Conservation (phyloP, 1,140 invertebrate genomes). For the Drosophila willistoni region DNA sequence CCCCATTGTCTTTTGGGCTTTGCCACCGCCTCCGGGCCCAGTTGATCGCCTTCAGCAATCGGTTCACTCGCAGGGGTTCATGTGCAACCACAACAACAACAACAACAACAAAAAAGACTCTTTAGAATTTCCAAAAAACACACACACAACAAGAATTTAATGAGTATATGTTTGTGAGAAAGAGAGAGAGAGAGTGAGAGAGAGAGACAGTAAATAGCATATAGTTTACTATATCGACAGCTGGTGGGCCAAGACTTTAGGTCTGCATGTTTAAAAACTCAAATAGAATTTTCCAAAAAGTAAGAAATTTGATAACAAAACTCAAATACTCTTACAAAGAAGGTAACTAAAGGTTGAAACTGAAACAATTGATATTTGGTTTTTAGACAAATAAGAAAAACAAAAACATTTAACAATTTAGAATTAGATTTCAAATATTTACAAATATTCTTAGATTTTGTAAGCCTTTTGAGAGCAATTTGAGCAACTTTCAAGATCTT, state of each 20-base stretch:
- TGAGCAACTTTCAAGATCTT: too few species aligned
- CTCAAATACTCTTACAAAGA: constrained; percentile 43
- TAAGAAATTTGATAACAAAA: constrained; percentile 16
- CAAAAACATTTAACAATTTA: too few species aligned
- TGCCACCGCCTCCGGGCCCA: constrained; percentile 35
- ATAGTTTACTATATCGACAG: constrained; percentile 57
- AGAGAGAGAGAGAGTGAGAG: neutral
- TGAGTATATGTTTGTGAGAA: constrained; percentile 33
- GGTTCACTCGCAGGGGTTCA: constrained; percentile 4
- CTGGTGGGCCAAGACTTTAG: constrained; percentile 50
- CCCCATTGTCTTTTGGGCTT: neutral
- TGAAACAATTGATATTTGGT: too few species aligned
- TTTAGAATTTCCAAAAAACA: constrained; percentile 38
- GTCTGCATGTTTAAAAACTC: constrained; percentile 57
- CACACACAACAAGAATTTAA: constrained; percentile 13
- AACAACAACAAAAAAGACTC: constrained; percentile 63
- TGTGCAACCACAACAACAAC: constrained; percentile 63
- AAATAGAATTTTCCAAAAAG: constrained; percentile 4
- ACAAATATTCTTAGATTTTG: too few species aligned
- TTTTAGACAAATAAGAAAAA: too few species aligned
- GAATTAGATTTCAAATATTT: too few species aligned
- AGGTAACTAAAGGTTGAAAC: too few species aligned
- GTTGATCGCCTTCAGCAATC: constrained; percentile 31
- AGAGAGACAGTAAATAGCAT: neutral
- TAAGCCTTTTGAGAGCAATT: too few species aligned